A percentile compares a stretch with the other conserved stretches of the same genome.
Evolutionary conservation across 2,888 invertebrate species (phyloP).

Genomic region (Sisyra nigra): DNA sequence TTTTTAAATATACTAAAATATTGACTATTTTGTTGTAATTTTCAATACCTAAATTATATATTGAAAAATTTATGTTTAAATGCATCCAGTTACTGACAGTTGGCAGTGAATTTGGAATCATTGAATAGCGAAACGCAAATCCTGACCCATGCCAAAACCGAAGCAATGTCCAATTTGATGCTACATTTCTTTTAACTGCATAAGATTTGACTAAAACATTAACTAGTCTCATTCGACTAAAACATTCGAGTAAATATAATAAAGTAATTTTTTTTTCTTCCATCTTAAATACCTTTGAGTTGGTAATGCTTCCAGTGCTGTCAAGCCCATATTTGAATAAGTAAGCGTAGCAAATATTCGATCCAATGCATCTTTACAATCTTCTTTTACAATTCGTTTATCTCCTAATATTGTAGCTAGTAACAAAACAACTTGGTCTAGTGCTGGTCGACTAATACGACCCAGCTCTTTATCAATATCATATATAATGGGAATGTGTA

Average conservation of each 20-base stretch:
- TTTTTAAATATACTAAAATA: too few species aligned
- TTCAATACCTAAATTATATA: constrained; percentile 4
- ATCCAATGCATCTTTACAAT: constrained; percentile 6
- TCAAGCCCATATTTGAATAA: neutral
- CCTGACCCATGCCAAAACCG: constrained; percentile 7
- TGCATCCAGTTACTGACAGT: constrained; percentile 5
- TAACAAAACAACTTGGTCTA: neutral
- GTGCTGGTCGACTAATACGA: neutral
- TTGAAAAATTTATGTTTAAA: constrained; percentile 1
- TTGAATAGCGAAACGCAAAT: constrained; percentile 3
- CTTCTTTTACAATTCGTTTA: constrained; percentile 1
- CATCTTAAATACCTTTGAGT: neutral
- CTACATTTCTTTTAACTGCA: constrained; percentile 5
- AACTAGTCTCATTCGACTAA: constrained; percentile 1
- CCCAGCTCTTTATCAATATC: constrained; percentile 2
- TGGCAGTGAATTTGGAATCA: neutral
- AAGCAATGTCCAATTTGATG: constrained; percentile 5
- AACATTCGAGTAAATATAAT: neutral
- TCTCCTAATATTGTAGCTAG: neutral
- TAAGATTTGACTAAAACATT: constrained; percentile 2
- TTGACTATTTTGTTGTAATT: too few species aligned
- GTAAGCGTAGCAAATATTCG: constrained; percentile 2
- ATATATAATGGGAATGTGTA: constrained; percentile 1
- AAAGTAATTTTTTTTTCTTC: neutral
- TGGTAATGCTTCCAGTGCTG: constrained; percentile 1